These are phyloP conservation scores for Euzophera pinguis DNA, from an alignment of 2,888 invertebrate species.

Conservation along the genomic window DNA sequence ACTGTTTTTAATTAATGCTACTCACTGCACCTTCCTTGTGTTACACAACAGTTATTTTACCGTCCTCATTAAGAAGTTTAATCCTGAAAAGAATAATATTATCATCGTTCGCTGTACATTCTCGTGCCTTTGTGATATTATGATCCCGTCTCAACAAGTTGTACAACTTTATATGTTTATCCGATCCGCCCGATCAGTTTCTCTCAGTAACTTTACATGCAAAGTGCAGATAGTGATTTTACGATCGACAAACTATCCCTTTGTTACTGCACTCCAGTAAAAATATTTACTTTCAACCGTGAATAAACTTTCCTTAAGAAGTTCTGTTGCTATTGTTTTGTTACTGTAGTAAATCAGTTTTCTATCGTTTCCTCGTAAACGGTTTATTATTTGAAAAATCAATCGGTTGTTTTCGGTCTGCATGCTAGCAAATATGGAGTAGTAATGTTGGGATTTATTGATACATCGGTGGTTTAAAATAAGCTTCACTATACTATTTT, in stretches of 20 bases:
- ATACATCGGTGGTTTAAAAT: too few species aligned
- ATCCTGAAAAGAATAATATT: slow-evolving; percentile 60
- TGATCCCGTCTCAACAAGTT: slow-evolving; percentile 47
- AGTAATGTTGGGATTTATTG: too few species aligned
- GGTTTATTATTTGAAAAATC: too few species aligned
- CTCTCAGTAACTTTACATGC: slow-evolving; percentile 23
- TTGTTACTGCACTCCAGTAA: slow-evolving; percentile 9
- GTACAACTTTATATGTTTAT: slow-evolving; percentile 44
- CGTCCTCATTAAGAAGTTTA: slow-evolving; percentile 72
- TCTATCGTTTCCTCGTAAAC: slow-evolving; percentile 18
- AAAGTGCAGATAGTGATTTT: slow-evolving; percentile 13
- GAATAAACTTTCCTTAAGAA: background rate
- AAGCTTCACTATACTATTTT: too few species aligned
- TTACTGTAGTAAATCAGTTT: background rate
- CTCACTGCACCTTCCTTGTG: slow-evolving; percentile 69
- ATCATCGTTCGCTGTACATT: slow-evolving; percentile 39
- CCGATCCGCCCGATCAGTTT: slow-evolving; percentile 41
- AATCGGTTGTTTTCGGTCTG: too few species aligned
- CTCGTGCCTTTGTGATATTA: slow-evolving; percentile 47
- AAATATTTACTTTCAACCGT: slow-evolving; percentile 1
- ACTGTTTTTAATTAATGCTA: slow-evolving; percentile 72
- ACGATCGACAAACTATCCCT: slow-evolving; percentile 11
- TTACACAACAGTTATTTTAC: slow-evolving; percentile 75
- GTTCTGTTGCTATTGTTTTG: background rate
- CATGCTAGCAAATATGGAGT: too few species aligned